A percentile compares a stretch with the other conserved stretches of the same genome.
Conservation (phyloP, 2,113 vertebrate species). For the Circaetus cinerascens region DNA sequence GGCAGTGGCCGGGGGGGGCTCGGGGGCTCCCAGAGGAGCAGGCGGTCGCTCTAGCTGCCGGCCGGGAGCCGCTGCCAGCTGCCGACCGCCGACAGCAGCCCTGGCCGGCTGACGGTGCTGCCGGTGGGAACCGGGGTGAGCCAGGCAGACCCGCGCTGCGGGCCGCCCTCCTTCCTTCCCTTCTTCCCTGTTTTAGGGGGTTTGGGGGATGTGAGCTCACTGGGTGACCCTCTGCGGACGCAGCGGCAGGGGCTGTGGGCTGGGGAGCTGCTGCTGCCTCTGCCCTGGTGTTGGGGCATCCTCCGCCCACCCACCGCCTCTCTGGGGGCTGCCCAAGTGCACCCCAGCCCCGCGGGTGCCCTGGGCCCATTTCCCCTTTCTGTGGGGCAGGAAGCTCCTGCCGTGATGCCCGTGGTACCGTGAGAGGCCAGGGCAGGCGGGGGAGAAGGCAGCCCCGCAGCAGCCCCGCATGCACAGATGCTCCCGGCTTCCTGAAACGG, state of each 20-base stretch:
- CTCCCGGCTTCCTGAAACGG: background rate
- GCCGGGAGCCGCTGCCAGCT: background rate
- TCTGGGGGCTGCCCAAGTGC: background rate
- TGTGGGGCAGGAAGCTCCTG: background rate
- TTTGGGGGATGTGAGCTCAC: background rate
- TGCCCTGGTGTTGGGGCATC: background rate
- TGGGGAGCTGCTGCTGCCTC: background rate
- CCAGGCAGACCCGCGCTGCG: background rate
- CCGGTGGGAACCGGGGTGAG: background rate
- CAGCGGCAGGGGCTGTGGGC: too few relatives aligned
- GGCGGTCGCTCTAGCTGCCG: fast-evolving
- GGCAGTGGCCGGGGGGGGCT: fast-evolving
- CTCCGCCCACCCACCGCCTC: fast-evolving
- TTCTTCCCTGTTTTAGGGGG: too few relatives aligned
- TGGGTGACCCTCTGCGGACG: fast-evolving
- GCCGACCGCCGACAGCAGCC: background rate
- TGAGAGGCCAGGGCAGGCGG: background rate
- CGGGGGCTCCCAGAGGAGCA: background rate
- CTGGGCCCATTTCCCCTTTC: background rate
- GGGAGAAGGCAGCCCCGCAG: background rate
- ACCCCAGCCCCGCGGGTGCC: fast-evolving
- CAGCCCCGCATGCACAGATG: background rate
- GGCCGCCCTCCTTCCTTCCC: background rate
- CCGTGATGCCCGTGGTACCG: fast-evolving
- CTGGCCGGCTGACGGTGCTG: fast-evolving